Conservation (phyloP, 2,797 vertebrate genomes). For the Ceyx erithaca region DNA sequence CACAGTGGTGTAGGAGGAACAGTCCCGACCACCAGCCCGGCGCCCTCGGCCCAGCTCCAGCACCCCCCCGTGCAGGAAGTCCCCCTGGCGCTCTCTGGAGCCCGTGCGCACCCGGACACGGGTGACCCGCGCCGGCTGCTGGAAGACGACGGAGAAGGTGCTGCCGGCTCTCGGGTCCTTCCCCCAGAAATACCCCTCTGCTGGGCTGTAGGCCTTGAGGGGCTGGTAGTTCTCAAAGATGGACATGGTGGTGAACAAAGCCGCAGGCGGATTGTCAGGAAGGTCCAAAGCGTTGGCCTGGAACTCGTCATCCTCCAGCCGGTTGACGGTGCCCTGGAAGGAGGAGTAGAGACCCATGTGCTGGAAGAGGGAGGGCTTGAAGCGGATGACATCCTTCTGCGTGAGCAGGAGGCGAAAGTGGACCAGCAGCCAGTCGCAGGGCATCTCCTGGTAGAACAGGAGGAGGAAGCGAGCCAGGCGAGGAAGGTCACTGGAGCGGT, state of each 20-base stretch:
- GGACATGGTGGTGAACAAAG: slow-evolving; percentile 75
- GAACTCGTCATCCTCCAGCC: slow-evolving; percentile 82
- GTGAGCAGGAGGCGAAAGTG: slow-evolving; percentile 84
- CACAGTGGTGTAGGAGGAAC: slow-evolving; percentile 72
- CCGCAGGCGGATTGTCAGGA: slow-evolving; percentile 73
- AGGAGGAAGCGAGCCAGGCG: slow-evolving; percentile 84
- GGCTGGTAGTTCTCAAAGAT: slow-evolving; percentile 74
- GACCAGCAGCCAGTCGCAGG: slow-evolving; percentile 86
- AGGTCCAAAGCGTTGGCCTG: slow-evolving; percentile 10
- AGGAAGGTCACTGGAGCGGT: slow-evolving; percentile 82
- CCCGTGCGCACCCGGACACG: slow-evolving; percentile 81
- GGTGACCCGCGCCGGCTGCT: slow-evolving; percentile 55
- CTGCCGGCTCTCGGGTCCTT: slow-evolving; percentile 72
- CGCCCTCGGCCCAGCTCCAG: slow-evolving; percentile 81
- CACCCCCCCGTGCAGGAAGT: slow-evolving; percentile 75
- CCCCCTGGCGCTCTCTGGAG: slow-evolving; percentile 32
- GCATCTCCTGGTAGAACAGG: slow-evolving; percentile 90
- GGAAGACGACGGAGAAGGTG: slow-evolving; percentile 79
- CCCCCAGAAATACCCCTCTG: slow-evolving; percentile 86
- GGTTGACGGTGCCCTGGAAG: slow-evolving; percentile 79
- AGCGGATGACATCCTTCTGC: slow-evolving; percentile 80
- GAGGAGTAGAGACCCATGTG: slow-evolving; percentile 84
- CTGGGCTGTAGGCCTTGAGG: slow-evolving; percentile 78
- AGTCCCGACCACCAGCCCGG: neutral
- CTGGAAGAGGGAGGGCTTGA: slow-evolving; percentile 87